phyloP scores from a whole-genome alignment of 2,113 vertebrate genomes.

The Ciconia boyciana region DNA sequence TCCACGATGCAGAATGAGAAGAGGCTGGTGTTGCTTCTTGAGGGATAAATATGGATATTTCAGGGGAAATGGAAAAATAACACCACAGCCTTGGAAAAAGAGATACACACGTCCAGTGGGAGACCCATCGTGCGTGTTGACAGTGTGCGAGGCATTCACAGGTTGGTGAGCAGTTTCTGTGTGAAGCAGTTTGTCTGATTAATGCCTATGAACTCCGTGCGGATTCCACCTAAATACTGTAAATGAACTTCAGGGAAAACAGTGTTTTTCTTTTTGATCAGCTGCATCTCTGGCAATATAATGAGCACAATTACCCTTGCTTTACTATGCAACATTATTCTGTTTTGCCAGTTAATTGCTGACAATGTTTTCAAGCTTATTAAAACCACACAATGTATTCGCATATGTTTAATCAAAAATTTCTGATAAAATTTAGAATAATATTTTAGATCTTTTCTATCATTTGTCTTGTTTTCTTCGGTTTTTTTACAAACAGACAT shows the following conservation, averaged over 20 bases:
- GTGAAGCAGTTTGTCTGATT: constrained; percentile 10
- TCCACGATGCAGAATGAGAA: not conserved
- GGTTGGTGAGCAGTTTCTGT: not conserved
- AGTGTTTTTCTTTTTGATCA: constrained; percentile 47
- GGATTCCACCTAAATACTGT: constrained; percentile 19
- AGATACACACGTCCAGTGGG: not conserved
- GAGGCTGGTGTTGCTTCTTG: not conserved
- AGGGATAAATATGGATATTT: not conserved
- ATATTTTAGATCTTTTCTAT: not conserved
- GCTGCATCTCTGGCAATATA: constrained; percentile 20
- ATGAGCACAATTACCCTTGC: constrained; percentile 33
- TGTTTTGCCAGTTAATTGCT: constrained; percentile 34
- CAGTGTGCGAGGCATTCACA: not conserved
- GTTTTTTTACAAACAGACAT: not conserved
- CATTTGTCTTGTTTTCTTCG: not conserved
- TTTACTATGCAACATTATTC: not conserved
- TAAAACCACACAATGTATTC: constrained; percentile 14
- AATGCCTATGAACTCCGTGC: not conserved
- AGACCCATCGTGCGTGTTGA: not conserved
- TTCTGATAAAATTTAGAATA: not conserved
- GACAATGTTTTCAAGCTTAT: constrained; percentile 40
- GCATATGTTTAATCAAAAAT: constrained; percentile 16
- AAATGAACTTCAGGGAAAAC: constrained; percentile 29
- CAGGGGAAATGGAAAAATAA: not conserved
- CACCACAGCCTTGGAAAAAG: not conserved